Conservation (phyloP, 1,140 invertebrate species). For the Asbolus verrucosus region DNA sequence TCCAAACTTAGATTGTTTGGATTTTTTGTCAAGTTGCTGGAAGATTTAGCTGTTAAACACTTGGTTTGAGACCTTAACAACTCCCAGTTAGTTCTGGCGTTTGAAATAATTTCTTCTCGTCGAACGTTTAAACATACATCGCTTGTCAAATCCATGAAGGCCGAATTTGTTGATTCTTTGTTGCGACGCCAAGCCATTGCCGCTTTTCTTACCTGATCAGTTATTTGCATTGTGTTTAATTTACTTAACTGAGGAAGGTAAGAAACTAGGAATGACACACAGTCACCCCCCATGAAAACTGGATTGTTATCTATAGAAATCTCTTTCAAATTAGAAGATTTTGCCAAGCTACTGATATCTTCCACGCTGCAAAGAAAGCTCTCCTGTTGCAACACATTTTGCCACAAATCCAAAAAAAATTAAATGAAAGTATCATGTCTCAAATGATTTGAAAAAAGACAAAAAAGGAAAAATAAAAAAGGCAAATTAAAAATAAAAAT, state of each 20-base stretch:
- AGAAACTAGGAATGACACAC: constrained; percentile 82
- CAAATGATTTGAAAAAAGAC: no score
- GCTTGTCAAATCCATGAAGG: constrained; percentile 75
- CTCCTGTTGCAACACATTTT: no score
- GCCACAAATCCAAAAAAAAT: no score
- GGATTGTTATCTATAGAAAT: constrained; percentile 91
- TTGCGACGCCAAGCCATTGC: constrained; percentile 81
- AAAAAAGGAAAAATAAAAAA: no score
- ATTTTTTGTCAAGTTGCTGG: constrained; percentile 49
- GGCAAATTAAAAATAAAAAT: no score
- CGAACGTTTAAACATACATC: constrained; percentile 75
- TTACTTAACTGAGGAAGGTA: constrained; percentile 78
- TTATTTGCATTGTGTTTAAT: constrained; percentile 81
- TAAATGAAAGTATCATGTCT: no score
- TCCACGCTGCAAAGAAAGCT: constrained; percentile 82
- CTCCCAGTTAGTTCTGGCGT: constrained; percentile 86
- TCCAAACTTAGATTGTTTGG: constrained; percentile 60
- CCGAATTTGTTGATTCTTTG: constrained; percentile 77
- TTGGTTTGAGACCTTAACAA: constrained; percentile 77
- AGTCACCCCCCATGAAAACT: constrained; percentile 78
- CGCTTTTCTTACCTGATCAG: constrained; percentile 77
- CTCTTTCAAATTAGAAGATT: constrained; percentile 80
- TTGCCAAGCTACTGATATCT: constrained; percentile 81
- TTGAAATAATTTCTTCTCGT: constrained; percentile 82
- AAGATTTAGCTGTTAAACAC: constrained; percentile 60